Percentiles rank a stretch among this genome's conserved stretches.
phyloP scores from a whole-genome alignment of 1,140 invertebrate genomes.

The Daktulosphaira vitifoliae region DNA sequence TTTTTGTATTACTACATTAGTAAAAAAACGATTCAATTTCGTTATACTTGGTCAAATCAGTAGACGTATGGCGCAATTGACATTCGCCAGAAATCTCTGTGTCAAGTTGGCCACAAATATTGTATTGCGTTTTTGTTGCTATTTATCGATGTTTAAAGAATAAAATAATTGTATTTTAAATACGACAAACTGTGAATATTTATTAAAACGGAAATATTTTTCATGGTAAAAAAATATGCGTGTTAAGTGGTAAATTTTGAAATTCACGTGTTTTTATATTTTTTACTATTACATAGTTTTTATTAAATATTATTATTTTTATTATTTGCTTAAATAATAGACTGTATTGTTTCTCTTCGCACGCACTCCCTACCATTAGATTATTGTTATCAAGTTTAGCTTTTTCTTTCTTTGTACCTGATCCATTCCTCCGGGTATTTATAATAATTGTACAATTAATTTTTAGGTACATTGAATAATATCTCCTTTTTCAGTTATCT shows the following conservation, averaged over 20 bases:
- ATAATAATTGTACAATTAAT: slow-evolving; percentile 20
- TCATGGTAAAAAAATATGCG: slow-evolving; percentile 2
- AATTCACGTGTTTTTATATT: slow-evolving; percentile 32
- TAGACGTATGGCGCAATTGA: too few species aligned
- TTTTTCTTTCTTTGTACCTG: background rate
- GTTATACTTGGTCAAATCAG: too few species aligned
- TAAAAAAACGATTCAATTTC: too few species aligned
- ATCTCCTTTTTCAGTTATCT: background rate
- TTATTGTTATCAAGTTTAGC: slow-evolving; percentile 3
- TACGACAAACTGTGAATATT: slow-evolving; percentile 10
- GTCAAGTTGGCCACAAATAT: too few species aligned
- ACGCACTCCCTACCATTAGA: background rate
- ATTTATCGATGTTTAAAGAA: background rate
- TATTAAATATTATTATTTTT: slow-evolving; percentile 22
- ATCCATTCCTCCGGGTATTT: background rate
- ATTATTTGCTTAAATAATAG: slow-evolving; percentile 29
- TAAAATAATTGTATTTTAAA: slow-evolving; percentile 7
- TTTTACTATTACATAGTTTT: slow-evolving; percentile 30
- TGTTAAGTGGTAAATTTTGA: slow-evolving; percentile 21
- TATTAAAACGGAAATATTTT: slow-evolving; percentile 1
- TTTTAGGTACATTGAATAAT: slow-evolving; percentile 14
- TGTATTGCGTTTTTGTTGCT: background rate
- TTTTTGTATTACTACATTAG: too few species aligned
- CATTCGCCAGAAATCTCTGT: too few species aligned
- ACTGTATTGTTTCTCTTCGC: slow-evolving; percentile 28